phyloP scores from a whole-genome alignment of 2,797 vertebrate species.

The Poecilia velifera region DNA sequence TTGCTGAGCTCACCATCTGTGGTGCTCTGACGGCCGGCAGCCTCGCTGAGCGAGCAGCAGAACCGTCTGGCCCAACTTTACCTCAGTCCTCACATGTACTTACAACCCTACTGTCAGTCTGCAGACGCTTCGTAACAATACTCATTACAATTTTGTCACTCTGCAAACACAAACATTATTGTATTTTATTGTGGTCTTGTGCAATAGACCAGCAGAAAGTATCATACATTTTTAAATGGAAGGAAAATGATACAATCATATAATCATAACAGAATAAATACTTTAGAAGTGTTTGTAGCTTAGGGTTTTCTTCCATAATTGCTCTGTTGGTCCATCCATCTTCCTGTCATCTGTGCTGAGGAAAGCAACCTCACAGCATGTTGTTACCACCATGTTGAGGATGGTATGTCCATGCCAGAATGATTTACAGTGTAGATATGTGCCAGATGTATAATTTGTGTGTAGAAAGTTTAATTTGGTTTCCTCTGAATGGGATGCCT shows the following conservation, averaged over 20 bases:
- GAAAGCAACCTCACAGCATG: background rate
- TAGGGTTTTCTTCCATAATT: background rate
- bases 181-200: background rate
- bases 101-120: slow-evolving; percentile 3
- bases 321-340: background rate
- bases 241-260: background rate
- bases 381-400: background rate
- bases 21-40: slow-evolving; percentile 54
- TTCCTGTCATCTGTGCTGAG: background rate
- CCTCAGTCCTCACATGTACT: slow-evolving; percentile 25
- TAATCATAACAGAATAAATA: background rate
- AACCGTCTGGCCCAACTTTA: slow-evolving; percentile 45
- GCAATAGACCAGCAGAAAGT: background rate
- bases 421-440: background rate
- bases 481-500: background rate
- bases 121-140: background rate
- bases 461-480: background rate
- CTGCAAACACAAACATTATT: background rate
- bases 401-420: background rate
- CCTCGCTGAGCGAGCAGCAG: slow-evolving; percentile 59
- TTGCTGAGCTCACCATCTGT: slow-evolving; percentile 80
- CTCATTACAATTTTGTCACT: background rate
- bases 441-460: background rate
- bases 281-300: background rate
- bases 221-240: background rate